These are phyloP conservation scores for Erebia palarica DNA, from an alignment of 2,888 invertebrate species.

Conservation along the genomic window DNA sequence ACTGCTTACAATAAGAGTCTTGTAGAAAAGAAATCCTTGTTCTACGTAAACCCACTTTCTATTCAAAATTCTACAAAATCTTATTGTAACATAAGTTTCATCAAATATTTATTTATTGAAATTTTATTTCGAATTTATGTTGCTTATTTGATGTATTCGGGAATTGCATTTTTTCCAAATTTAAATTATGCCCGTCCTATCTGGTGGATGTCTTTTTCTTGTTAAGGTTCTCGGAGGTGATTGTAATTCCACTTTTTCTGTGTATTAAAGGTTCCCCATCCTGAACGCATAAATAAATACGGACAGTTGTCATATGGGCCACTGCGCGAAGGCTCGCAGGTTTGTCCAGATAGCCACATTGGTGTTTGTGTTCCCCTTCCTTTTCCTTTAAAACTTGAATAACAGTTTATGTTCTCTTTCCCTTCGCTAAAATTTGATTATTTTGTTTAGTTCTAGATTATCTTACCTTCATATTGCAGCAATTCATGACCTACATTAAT, in stretches of 20 bases:
- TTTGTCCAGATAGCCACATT: slow-evolving; percentile 81
- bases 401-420: slow-evolving; percentile 38
- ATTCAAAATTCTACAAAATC: slow-evolving; percentile 35
- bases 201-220: slow-evolving; percentile 62
- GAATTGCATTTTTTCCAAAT: slow-evolving; percentile 48
- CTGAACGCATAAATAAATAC: slow-evolving; percentile 83
- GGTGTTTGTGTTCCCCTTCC: slow-evolving; percentile 78
- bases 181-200: slow-evolving; percentile 58
- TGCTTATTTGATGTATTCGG: slow-evolving; percentile 37
- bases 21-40: slow-evolving; percentile 29
- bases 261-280: slow-evolving; percentile 86
- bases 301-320: slow-evolving; percentile 86
- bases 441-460: slow-evolving; percentile 36
- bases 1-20: slow-evolving; percentile 59
- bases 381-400: slow-evolving; percentile 59
- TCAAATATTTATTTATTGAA: slow-evolving; percentile 26
- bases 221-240: slow-evolving; percentile 45
- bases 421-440: slow-evolving; percentile 23
- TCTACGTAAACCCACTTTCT: neutral
- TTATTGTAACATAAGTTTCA: slow-evolving; percentile 39
- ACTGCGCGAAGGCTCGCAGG: slow-evolving; percentile 86
- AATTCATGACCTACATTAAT: slow-evolving; percentile 48
- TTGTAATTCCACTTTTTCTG: slow-evolving; percentile 77
- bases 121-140: slow-evolving; percentile 32
- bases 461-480: slow-evolving; percentile 59